Conservation (phyloP, 2,888 invertebrate genomes). For the Blastobasis adustella region DNA sequence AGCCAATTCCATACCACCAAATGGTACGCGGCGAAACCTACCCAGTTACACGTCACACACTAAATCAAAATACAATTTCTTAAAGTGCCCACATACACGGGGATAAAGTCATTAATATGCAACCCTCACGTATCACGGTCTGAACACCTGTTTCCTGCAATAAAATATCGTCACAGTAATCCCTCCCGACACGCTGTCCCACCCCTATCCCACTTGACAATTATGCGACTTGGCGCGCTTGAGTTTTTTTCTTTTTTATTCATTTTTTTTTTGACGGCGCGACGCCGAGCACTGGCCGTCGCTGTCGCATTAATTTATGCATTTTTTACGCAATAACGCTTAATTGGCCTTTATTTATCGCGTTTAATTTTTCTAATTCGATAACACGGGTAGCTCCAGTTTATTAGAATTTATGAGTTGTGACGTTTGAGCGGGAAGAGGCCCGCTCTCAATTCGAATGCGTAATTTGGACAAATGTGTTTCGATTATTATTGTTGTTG, state of each 20-base stretch:
- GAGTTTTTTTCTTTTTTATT: slow-evolving; percentile 13
- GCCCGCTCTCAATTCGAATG: slow-evolving; percentile 58
- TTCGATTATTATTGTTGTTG: slow-evolving; percentile 43
- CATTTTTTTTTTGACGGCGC: slow-evolving; percentile 13
- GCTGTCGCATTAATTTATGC: slow-evolving; percentile 65
- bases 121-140: not conserved
- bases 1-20: too few species aligned
- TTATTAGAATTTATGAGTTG: slow-evolving; percentile 64
- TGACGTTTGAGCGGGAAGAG: slow-evolving; percentile 22
- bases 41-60: too few species aligned
- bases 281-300: slow-evolving; percentile 21
- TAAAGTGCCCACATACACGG: too few species aligned
- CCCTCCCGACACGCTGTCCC: slow-evolving; percentile 17
- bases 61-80: too few species aligned
- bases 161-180: slow-evolving; percentile 10
- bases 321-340: slow-evolving; percentile 73
- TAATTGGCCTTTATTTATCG: slow-evolving; percentile 73
- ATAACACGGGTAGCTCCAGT: slow-evolving; percentile 45
- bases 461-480: slow-evolving; percentile 60
- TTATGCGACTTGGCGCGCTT: slow-evolving; percentile 32
- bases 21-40: too few species aligned
- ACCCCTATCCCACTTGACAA: slow-evolving; percentile 39
- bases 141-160: not conserved
- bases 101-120: not conserved
- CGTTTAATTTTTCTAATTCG: slow-evolving; percentile 74